Evolutionary conservation across 2,113 vertebrate genomes (phyloP), one percentile per base, ranked within the genome.

Genomic region (Cichladusa arquata): DNA sequence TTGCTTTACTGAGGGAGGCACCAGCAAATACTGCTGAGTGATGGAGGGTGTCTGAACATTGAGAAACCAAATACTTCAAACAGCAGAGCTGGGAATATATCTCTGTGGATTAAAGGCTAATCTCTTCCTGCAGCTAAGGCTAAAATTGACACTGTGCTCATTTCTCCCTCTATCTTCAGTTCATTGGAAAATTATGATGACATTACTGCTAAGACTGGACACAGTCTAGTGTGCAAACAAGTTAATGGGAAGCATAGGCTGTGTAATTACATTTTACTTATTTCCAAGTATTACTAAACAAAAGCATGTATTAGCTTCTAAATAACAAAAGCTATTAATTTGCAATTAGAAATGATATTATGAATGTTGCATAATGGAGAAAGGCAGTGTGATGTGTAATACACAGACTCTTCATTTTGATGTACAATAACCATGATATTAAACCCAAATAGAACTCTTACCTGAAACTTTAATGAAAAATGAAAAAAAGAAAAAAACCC

Each of bases 211-310:
- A 36, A 86, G 24, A 70, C 12, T 5, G 9, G 20, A 77, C 11
- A 29, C 50, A 82, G 34, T 38, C 45, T 24, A 64, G 31, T 42
- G n/a, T 81, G 71, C 31, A 72, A 86, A 74, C 17, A 77, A 74
- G 67, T 66, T 88, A 86, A 83, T 34, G 12, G 20, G 50, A 26
- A 90, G 42, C 24, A 51, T 36, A 77, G 6, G 5, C 50, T 80
- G 58, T 92, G 12, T 61, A 93, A 88, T 86, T 86, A 70, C 18
- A 47, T 88, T 83, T 93, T 58, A 24, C 51, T 71, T 71, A 73
- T 81, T 94, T 90, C 31, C 44, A 29, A 66, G 14, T 51, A 50
- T 79, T 86, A 66, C 51, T 78, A 74, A 78, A 54, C 3, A 50
- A 44, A 50, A 48, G 11, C 14, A 50, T 33, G 10, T 56, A 65